Base-by-base conservation (phyloP, 2,888 invertebrate genomes). In the Onthophagus sagittarius region DNA sequence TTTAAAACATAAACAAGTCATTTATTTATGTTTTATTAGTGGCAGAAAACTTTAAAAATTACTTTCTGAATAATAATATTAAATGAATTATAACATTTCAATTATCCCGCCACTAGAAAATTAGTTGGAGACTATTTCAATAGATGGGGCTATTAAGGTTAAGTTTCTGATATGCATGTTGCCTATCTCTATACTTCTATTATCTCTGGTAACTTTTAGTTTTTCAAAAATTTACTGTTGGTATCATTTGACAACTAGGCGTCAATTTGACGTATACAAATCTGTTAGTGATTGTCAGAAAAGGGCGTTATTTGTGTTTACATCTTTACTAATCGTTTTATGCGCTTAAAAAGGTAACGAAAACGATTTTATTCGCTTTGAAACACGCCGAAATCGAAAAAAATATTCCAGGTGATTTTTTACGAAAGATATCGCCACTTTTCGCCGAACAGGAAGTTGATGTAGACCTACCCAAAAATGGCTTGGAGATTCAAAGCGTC, bases 401-500 rank as follows among this genome's bases (percentile, higher is more conserved):
- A 53, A 53, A 53, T 53, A 53, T 53, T 53, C 39, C 39, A 53
- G 39, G 7, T 11, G 39, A 11, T 9, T 53, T 53, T 53, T 53
- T 53, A 23, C 67, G 9, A 31, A 23, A 5, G 31, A 67, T 67
- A 67, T 23, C 64, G 31, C 31, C 31, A 67, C 23, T 53, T 53
- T 53, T 53, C 11, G 39, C 11, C 39, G 9, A 67, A 67, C 31
- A 23, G 67, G 31, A 67, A 67, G 31, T 67, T 67, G 67, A 67
- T 67, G 67, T 67, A 23, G 31, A 67, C 31, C 11, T 67, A 23
- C n/a, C 31, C n/a, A 15, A 64, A 62, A 71, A 95, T 96, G 95
- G 94, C 95, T 86, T 95, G 95, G 94, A 90, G 97, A 87, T 98
- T 98, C 88, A 97, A 98, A 89, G 96, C 96, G 84, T 97, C 97